Evolutionary conservation across 2,888 invertebrate species (phyloP).

Genomic region (Anoplius nigerrimus): DNA sequence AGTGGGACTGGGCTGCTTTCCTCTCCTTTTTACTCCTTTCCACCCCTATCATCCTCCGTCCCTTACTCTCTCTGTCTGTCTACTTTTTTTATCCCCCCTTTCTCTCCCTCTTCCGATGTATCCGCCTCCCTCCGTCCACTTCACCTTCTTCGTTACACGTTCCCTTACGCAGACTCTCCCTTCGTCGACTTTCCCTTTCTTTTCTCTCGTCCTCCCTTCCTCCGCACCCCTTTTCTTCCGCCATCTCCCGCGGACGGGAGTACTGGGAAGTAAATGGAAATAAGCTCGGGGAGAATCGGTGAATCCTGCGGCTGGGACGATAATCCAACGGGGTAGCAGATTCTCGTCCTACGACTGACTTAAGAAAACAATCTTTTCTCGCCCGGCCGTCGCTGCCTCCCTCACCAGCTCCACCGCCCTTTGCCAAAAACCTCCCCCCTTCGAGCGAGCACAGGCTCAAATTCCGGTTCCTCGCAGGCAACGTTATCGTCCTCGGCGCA

Average conservation of each 20-base stretch:
- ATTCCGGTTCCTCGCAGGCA: no score
- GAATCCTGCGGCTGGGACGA: constrained; percentile 27
- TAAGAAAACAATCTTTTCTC: constrained; percentile 12
- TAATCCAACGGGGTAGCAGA: constrained; percentile 36
- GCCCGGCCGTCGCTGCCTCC: background rate
- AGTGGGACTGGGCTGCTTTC: background rate
- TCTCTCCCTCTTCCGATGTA: background rate
- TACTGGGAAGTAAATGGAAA: constrained; percentile 33
- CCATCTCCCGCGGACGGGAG: constrained; percentile 9
- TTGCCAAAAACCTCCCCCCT: no score
- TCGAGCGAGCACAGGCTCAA: no score
- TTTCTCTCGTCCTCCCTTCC: no score
- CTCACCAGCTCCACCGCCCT: no score
- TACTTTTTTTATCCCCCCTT: background rate
- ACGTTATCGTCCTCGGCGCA: no score
- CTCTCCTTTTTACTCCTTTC: background rate
- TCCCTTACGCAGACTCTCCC: background rate
- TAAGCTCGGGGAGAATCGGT: constrained; percentile 21
- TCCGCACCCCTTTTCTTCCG: background rate
- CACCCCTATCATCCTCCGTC: background rate
- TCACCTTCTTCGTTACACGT: background rate
- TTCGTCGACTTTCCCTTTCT: no score
- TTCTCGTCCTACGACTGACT: constrained; percentile 12
- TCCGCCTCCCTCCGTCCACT: background rate
- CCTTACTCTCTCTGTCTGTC: background rate